phyloP scores from a whole-genome alignment of 2,888 invertebrate species.

The Calameuta filiformis region DNA sequence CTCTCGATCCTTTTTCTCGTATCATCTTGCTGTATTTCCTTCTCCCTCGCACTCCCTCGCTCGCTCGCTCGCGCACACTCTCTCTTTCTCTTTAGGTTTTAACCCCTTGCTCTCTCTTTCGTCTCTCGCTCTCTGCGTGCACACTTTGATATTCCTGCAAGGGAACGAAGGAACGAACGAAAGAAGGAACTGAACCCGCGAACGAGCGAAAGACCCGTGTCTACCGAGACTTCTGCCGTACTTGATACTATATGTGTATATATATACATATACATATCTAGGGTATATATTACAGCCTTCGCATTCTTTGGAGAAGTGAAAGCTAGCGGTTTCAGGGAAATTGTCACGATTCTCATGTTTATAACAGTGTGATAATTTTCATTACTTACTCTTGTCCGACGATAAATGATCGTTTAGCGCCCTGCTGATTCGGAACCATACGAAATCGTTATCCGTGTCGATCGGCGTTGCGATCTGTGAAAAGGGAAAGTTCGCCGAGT shows the following conservation, averaged over 20 bases:
- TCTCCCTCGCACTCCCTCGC: background rate
- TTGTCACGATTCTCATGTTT: constrained; percentile 7
- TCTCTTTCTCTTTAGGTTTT: background rate
- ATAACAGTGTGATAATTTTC: background rate
- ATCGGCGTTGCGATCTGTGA: constrained; percentile 25
- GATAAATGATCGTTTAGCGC: background rate
- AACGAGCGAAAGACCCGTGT: background rate
- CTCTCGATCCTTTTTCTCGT: constrained; percentile 9
- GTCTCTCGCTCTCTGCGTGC: constrained; percentile 15
- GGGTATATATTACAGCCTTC: constrained; percentile 13
- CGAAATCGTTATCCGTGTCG: constrained; percentile 13
- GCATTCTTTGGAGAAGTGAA: constrained; percentile 30
- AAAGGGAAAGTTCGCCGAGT: constrained; percentile 30
- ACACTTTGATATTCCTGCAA: background rate
- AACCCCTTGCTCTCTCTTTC: background rate
- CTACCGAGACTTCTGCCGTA: background rate
- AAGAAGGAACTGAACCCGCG: background rate
- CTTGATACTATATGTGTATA: background rate
- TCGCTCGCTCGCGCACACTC: constrained; percentile 8
- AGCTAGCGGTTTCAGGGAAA: constrained; percentile 31
- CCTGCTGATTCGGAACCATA: constrained; percentile 11
- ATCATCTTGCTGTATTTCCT: background rate
- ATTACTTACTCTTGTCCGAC: background rate
- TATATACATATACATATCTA: background rate
- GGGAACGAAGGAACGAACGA: background rate